Percentiles rank a stretch among this genome's conserved stretches.
Conservation (phyloP, 1,140 invertebrate species). For the Formica selysi region DNA sequence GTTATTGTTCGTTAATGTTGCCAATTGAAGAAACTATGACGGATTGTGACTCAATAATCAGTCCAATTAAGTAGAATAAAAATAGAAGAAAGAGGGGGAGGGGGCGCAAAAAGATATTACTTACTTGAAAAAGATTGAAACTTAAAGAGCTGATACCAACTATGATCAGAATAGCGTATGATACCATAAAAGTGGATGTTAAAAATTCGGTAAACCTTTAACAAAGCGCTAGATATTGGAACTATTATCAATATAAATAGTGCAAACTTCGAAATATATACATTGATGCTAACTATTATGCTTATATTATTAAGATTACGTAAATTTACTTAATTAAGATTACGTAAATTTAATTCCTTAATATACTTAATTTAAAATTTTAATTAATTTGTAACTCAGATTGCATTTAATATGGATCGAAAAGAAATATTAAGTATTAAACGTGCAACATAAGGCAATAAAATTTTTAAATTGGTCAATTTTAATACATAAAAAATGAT, state of each 20-base stretch:
- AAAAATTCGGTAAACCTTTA: constrained; percentile 39
- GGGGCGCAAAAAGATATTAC: neutral
- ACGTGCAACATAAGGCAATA: neutral
- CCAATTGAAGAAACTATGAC: constrained; percentile 32
- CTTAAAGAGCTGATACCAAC: constrained; percentile 37
- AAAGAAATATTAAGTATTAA: neutral
- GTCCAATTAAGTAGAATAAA: neutral
- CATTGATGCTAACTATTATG: neutral
- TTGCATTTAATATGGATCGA: neutral
- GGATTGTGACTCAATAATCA: neutral
- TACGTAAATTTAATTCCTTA: neutral
- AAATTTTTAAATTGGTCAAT: neutral
- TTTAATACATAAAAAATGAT: constrained; percentile 5
- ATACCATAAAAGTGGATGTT: neutral
- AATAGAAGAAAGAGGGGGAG: neutral
- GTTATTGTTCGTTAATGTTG: constrained; percentile 21
- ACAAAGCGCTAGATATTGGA: neutral
- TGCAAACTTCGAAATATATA: neutral
- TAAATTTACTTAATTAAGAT: too few species aligned
- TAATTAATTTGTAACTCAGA: neutral
- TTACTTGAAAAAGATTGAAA: constrained; percentile 55
- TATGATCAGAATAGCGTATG: constrained; percentile 28
- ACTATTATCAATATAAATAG: constrained; percentile 6
- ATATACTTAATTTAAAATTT: neutral
- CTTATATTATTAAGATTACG: too few species aligned